Conservation (phyloP, 2,113 vertebrate species). For the Labeo catla region DNA sequence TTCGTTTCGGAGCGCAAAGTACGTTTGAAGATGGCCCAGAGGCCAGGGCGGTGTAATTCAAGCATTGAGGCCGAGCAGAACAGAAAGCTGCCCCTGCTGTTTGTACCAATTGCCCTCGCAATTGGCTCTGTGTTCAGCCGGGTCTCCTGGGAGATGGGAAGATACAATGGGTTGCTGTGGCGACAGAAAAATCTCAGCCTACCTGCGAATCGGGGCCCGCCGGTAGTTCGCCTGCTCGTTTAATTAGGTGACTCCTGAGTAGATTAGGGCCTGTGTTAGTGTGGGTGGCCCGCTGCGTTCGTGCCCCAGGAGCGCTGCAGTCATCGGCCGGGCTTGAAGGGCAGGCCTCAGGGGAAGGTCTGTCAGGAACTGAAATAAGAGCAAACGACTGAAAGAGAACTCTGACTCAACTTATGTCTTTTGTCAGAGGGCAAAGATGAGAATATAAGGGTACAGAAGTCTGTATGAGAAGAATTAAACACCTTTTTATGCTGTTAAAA, state of each 20-base stretch:
- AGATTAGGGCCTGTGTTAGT: constrained; percentile 58
- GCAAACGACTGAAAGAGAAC: constrained; percentile 45
- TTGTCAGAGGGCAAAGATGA: background rate
- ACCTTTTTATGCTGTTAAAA: background rate
- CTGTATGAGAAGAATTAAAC: background rate
- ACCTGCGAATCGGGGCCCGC: constrained; percentile 54
- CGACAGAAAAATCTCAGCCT: constrained; percentile 46
- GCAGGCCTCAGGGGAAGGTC: constrained; percentile 52
- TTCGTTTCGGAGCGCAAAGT: background rate
- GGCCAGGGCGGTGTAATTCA: background rate
- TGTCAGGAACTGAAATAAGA: constrained; percentile 61
- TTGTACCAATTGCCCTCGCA: constrained; percentile 50
- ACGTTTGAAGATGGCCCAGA: constrained; percentile 11
- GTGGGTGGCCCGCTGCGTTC: constrained; percentile 51
- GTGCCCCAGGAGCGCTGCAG: constrained; percentile 40
- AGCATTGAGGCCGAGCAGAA: background rate
- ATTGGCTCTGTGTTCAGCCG: constrained; percentile 41
- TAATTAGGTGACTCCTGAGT: constrained; percentile 70
- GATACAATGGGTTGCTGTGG: constrained; percentile 57
- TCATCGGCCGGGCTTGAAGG: constrained; percentile 57
- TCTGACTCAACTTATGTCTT: background rate
- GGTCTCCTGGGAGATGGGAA: constrained; percentile 22
- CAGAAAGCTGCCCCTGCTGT: constrained; percentile 37
- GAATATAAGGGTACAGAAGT: background rate
- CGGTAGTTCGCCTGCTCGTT: constrained; percentile 52